phyloP scores from a whole-genome alignment of 2,113 vertebrate species.

The Labrus mixtus region DNA sequence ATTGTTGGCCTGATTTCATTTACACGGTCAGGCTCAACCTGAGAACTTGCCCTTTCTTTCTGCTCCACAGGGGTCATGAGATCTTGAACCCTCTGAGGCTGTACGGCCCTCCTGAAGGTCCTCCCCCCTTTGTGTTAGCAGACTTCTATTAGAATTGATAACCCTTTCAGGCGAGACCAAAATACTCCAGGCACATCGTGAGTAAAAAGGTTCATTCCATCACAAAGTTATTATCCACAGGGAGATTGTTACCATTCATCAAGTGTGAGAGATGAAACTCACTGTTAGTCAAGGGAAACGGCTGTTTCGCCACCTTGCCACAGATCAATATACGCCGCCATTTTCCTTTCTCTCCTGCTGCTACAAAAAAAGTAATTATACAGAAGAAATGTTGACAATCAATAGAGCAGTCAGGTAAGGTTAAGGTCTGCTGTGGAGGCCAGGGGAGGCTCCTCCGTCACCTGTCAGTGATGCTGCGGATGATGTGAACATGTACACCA shows the following conservation, averaged over 20 bases:
- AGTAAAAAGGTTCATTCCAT: conserved; percentile 89
- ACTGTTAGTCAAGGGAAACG: conserved; percentile 94
- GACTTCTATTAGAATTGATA: conserved; percentile 83
- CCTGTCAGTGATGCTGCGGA: conserved; percentile 80
- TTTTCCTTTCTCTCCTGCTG: conserved; percentile 72
- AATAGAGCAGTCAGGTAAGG: conserved; percentile 88
- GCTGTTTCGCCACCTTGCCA: conserved; percentile 84
- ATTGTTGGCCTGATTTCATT: conserved; percentile 35
- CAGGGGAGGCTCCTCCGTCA: conserved; percentile 73
- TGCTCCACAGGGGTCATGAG: conserved; percentile 54
- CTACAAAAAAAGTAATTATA: conserved; percentile 96
- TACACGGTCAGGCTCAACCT: conserved; percentile 27
- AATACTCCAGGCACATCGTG: conserved; percentile 62
- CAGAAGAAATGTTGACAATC: conserved; percentile 94
- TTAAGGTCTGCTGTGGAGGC: conserved; percentile 79
- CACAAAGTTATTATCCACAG: conserved; percentile 94
- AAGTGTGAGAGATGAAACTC: conserved; percentile 92
- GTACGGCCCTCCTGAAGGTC: conserved; percentile 29
- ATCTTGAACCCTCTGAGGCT: conserved; percentile 47
- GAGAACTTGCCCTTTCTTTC: conserved; percentile 62
- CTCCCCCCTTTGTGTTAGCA: conserved; percentile 19
- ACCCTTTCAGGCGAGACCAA: conserved; percentile 73
- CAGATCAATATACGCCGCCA: conserved; percentile 92
- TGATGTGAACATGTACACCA: conserved; percentile 55
- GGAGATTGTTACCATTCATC: conserved; percentile 91